A percentile compares a stretch with the other conserved stretches of the same genome.
phyloP scores from a whole-genome alignment of 1,140 invertebrate species.

The Caenorhabditis latens region DNA sequence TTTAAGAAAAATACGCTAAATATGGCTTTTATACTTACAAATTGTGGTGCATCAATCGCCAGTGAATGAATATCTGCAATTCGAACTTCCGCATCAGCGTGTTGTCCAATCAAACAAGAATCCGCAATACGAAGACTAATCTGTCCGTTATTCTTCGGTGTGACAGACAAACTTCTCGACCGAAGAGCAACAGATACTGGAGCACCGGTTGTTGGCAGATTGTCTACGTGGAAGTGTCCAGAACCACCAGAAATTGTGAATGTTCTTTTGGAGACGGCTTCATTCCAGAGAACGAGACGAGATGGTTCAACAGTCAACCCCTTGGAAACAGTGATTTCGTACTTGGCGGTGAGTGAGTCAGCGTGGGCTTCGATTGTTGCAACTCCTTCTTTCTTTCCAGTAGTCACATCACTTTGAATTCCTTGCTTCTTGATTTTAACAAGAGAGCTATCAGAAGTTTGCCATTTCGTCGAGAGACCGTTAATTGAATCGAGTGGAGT shows the following conservation, averaged over 20 bases:
- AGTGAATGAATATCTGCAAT: conserved; percentile 47
- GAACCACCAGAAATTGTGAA: conserved; percentile 64
- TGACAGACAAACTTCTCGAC: conserved; percentile 26
- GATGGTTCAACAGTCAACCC: neutral
- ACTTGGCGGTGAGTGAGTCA: neutral
- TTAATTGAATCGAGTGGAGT: conserved; percentile 20
- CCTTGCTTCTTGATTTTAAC: neutral
- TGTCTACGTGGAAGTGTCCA: conserved; percentile 61
- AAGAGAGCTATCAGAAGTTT: conserved; percentile 11
- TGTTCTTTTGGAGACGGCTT: conserved; percentile 42
- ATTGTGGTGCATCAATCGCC: conserved; percentile 53
- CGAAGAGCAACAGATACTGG: conserved; percentile 3
- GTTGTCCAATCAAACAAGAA: conserved; percentile 35
- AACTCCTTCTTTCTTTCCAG: conserved; percentile 52
- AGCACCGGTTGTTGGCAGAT: neutral
- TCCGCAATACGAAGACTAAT: conserved; percentile 14
- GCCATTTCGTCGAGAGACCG: conserved; percentile 18
- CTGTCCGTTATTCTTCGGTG: conserved; percentile 23
- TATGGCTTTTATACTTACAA: conserved; percentile 14
- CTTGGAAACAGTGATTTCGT: neutral
- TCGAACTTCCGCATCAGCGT: conserved; percentile 22
- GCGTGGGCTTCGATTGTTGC: conserved; percentile 55
- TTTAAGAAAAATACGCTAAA: neutral
- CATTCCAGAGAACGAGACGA: conserved; percentile 66
- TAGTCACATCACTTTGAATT: neutral